A percentile compares a stretch with the other conserved stretches of the same genome.
Evolutionary conservation across 2,888 invertebrate genomes (phyloP).

Genomic region (Anoplius nigerrimus): DNA sequence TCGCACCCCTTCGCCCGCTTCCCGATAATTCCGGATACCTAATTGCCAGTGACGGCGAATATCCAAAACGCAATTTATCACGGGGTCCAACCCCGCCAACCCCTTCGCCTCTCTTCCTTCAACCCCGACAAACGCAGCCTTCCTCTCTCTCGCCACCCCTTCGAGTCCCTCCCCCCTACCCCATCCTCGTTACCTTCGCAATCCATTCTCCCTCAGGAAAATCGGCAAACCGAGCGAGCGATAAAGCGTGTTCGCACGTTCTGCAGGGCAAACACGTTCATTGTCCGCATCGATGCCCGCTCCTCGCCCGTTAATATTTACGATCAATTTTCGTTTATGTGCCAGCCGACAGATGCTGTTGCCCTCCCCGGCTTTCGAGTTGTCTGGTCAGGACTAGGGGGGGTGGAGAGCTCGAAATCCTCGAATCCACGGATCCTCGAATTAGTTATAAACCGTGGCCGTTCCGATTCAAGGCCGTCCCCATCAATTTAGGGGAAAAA

Average conservation of each 20-base stretch:
- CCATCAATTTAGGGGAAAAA: constrained; percentile 16
- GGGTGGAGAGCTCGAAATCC: no score
- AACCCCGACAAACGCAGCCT: neutral
- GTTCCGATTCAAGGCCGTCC: constrained; percentile 12
- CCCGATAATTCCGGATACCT: constrained; percentile 3
- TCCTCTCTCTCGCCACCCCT: neutral
- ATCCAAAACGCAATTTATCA: constrained; percentile 44
- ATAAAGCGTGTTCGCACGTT: constrained; percentile 1
- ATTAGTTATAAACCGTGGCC: constrained; percentile 37
- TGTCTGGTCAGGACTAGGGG: neutral
- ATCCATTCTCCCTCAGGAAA: neutral
- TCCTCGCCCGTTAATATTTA: constrained; percentile 37
- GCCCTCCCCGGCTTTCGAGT: constrained; percentile 15
- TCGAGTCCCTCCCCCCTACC: neutral
- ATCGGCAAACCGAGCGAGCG: constrained; percentile 1
- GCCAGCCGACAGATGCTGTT: constrained; percentile 52
- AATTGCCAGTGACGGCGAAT: neutral
- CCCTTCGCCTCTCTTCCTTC: constrained; percentile 4
- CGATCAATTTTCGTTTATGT: constrained; percentile 29
- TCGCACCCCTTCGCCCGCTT: no score
- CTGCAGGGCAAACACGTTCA: neutral
- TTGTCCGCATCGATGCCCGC: neutral
- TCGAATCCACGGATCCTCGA: constrained; percentile 36
- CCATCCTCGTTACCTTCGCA: neutral
- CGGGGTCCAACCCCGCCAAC: neutral